Base-by-base conservation (phyloP, 2,888 invertebrate species). In the Diarsia mendica region DNA sequence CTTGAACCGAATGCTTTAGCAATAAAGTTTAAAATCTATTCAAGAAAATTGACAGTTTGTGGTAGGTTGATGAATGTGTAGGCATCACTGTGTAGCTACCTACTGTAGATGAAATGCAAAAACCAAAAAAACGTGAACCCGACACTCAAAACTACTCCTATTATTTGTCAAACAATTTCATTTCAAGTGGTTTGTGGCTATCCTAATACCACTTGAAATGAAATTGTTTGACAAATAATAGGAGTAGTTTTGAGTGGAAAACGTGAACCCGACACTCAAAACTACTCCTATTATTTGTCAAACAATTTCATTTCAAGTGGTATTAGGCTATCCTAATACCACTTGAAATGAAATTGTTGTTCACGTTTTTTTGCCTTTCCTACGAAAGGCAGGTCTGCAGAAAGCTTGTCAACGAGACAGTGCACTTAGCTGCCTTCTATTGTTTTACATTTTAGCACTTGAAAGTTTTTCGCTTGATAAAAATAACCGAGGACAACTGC, bases 391-490 rank as follows among this genome's bases (percentile, higher is more conserved):
- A 53, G 48, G 11, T n/a, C 72, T 64, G 65, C 60, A 77, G 61
- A 72, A 9, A 69, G 70, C 78, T 72, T 74, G 61, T 77, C 71
- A 69, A 44, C 65, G 39, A 33, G 61, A 64, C 10, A 15, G 51
- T 63, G 75, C 78, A 82, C 82, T 85, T 78, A 81, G 64, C 74
- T 48, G 66, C 23, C 39, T 48, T 68, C 60, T 67, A 76, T 82
- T 77, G 77, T 85, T 46, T 72, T 72, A 68, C 55, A 71, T 72
- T 74, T 63, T 39, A 74, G 51, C n/a, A 72, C 18, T 20, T 53
- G 65, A 67, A 78, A 78, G 48, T 83, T 75, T 55, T 39, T 58
- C 39, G 68, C 33, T 20, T 48, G 39, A 67, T 46, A 23, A 67
- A 70, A 70, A 51, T 53, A 71, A 70, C 39, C 4, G 39, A 39